Evolutionary conservation across 2,888 invertebrate genomes (phyloP).

Genomic region (Aporophyla lueneburgensis): DNA sequence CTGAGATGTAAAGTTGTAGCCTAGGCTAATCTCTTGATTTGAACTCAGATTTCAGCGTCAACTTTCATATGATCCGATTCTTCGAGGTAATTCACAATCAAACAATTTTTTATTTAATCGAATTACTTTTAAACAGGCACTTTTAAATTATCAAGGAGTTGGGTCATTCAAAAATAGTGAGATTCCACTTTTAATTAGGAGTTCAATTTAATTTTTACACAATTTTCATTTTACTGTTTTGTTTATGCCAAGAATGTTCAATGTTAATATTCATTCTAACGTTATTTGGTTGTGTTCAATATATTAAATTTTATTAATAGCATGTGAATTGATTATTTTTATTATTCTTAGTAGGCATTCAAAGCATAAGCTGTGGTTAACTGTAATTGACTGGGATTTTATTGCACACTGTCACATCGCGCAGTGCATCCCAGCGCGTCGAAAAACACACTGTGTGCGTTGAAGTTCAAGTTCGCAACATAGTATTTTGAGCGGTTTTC

Average conservation of each 20-base stretch:
- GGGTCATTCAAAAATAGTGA: not conserved
- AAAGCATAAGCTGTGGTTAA: not conserved
- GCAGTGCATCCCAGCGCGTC: too few relatives aligned
- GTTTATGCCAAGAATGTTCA: not conserved
- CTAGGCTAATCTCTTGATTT: not conserved
- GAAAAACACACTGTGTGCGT: too few relatives aligned
- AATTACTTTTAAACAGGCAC: too few relatives aligned
- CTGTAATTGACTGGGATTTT: not conserved
- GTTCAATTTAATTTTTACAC: not conserved
- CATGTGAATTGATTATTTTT: not conserved
- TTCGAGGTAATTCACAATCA: not conserved
- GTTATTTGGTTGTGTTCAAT: not conserved
- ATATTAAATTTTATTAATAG: not conserved
- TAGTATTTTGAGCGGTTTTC: too few relatives aligned
- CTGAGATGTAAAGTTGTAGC: not conserved
- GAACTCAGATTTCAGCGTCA: not conserved
- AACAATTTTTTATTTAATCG: not conserved
- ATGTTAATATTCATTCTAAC: not conserved
- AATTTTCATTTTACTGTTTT: not conserved
- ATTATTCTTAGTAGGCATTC: not conserved
- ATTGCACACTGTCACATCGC: too few relatives aligned
- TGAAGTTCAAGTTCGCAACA: too few relatives aligned
- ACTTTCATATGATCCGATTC: not conserved
- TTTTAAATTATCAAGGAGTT: not conserved
- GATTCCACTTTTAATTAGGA: not conserved